Evolutionary conservation across 2,888 invertebrate species (phyloP), one percentile per base, ranked within the genome.

Genomic region (Ferdinandea cuprea): DNA sequence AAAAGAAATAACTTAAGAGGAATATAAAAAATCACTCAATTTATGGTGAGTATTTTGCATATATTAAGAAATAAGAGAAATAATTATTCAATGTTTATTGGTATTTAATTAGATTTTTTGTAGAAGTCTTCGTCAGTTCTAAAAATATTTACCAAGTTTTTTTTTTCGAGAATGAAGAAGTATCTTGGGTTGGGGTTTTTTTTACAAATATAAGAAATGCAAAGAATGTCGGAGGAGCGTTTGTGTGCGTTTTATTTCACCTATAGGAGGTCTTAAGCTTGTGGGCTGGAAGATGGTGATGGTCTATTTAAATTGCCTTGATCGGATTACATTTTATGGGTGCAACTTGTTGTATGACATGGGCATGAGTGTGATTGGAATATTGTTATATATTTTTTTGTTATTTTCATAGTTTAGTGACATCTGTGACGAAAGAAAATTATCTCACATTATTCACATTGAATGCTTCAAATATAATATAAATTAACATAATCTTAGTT

Each of bases 31-130:
- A 83, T 78, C 73, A 58, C 81, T 68, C 83, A 83, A 83, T 83
- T 83, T 83, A 83, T 83, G 83, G 83, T 83, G 78, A 83, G 83
- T 78, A 83, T 73, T 83, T 83, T 73, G 44, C 72, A 83, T 78
- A 63, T 30, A 77, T 52, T 59, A 48, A 42, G 48, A 50, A 66
- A 15, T 11, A 69, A 44, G n/a, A 11, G 21, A 32, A 52, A 68
- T 68, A 68, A 68, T 76, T 76, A 68, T 68, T 68, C 58, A 59
- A 52, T 63, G 30, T 77, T 69, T 69, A 59, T 68, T 68, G 37
- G 50, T 42, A 61, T 52, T 68, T 76, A 68, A 68, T 76, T 74
- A 56, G 65, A 46, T 37, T 63, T 37, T 63, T 63, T 32, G 52
- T 52, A 40, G 37, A 25, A 44, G 30, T 54, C n/a, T 30, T 61